A percentile compares a stretch with the other conserved stretches of the same genome.
Evolutionary conservation across 2,797 vertebrate genomes (phyloP).

Genomic region (Squalus acanthias): DNA sequence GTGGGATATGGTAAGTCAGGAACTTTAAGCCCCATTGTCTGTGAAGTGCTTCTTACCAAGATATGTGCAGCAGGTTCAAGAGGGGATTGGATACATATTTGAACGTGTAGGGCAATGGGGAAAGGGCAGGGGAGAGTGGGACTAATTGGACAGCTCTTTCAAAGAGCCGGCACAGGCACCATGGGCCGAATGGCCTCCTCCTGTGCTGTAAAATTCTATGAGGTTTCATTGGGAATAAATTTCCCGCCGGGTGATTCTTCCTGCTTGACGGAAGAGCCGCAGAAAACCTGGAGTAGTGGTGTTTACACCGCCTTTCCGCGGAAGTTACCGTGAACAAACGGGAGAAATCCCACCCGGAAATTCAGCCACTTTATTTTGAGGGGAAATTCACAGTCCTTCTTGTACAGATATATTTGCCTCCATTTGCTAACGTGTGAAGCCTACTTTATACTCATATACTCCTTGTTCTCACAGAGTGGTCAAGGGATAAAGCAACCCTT

Average conservation of each 20-base stretch:
- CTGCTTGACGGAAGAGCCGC: background rate
- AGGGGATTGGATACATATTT: background rate
- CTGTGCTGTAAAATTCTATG: background rate
- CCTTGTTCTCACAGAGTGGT: background rate
- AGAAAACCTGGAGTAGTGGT: background rate
- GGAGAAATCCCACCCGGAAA: background rate
- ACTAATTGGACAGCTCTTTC: background rate
- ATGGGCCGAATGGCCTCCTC: background rate
- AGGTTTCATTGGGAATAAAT: background rate
- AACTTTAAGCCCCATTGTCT: too few relatives aligned
- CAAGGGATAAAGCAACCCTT: background rate
- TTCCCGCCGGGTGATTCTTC: background rate
- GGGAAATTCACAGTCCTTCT: background rate
- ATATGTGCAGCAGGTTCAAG: background rate
- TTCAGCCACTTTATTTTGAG: background rate
- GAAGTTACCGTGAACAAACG: background rate
- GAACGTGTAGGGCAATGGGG: background rate
- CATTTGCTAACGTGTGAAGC: background rate
- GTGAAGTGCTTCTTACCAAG: background rate
- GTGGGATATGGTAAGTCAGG: slow-evolving; percentile 90
- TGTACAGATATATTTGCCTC: background rate
- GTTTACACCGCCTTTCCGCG: background rate
- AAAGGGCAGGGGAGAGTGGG: background rate
- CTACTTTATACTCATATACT: background rate
- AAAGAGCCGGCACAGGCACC: background rate